Evolutionary conservation across 2,888 invertebrate species (phyloP).

Genomic region (Drosophila lacicola): DNA sequence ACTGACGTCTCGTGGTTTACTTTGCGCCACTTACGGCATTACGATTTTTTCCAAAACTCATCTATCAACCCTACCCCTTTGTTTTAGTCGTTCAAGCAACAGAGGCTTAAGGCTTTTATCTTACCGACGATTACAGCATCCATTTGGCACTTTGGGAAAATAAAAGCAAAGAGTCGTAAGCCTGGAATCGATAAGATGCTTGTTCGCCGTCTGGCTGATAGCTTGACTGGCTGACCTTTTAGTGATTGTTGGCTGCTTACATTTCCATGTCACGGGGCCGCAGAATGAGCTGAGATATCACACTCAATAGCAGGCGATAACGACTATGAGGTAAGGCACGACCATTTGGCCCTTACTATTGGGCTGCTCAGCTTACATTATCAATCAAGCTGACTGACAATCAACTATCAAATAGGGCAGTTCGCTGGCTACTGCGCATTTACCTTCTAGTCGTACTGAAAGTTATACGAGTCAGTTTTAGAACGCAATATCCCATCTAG

Average conservation of each 20-base stretch:
- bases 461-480: conserved; percentile 50
- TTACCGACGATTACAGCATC: conserved; percentile 32
- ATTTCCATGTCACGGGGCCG: conserved; percentile 35
- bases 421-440: conserved; percentile 33
- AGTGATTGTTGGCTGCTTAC: conserved; percentile 39
- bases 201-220: conserved; percentile 1
- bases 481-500: conserved; percentile 19
- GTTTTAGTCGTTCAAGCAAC: conserved; percentile 2
- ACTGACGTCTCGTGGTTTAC: background rate
- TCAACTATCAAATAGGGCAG: conserved; percentile 49
- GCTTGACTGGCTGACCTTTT: conserved; percentile 14
- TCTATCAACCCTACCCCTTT: conserved; percentile 32
- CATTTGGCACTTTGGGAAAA: conserved; percentile 43
- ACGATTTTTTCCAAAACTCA: conserved; percentile 11
- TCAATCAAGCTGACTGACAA: conserved; percentile 77
- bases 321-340: conserved; percentile 28
- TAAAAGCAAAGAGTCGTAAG: conserved; percentile 50
- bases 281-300: conserved; percentile 43
- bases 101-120: conserved; percentile 31
- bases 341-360: conserved; percentile 27
- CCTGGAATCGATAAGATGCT: conserved; percentile 72
- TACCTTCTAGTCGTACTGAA: conserved; percentile 58
- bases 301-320: conserved; percentile 58
- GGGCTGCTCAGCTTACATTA: conserved; percentile 75
- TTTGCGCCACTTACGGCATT: background rate